Evolutionary conservation across 2,888 invertebrate genomes (phyloP), one percentile per base, ranked within the genome.

Genomic region (Ormyrus pomaceus): DNA sequence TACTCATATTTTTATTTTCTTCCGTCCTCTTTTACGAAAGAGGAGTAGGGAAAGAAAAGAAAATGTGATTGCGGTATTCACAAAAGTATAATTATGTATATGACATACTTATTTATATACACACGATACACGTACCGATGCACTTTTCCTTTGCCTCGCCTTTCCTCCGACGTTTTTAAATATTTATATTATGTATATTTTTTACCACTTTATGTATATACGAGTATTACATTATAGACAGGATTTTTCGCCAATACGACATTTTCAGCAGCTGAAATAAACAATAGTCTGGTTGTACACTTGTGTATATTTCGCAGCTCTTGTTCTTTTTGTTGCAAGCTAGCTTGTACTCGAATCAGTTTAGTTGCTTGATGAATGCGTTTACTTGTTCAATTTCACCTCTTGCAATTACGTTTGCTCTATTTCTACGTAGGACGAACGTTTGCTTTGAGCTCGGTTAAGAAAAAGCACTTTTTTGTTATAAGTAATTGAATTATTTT

Each of bases 211-310:
- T 74, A 59, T 78, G 19, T 61, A 66, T 34, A 34, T 74, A 75
- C 71, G 79, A 75, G 81, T 79, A 80, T 74, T 79, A 77, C 70
- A 75, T 77, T 81, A 81, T 71, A 76, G 71, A 81, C 76, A 77
- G 58, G 61, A 46, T 73, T 70, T 51, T 53, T 73, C 66, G 55
- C 53, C 58, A 70, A 59, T 50, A 9, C 19, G 69, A 71, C 19
- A 62, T 5, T 70, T 66, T 58, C 34, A 68, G 7, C 45, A 55
- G 53, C 7, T 45, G 13, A 55, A 68, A 34, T 34, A 61, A 45
- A 64, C 6, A 59, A 46, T 65, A 13, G 50, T 81, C 34, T 64
- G 48, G 51, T 73, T 77, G 58, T 77, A 81, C 81, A 77, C 70
- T 50, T 65, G 77, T 78, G 53, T 62, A 73, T 64, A 74, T 55